These are phyloP conservation scores for Prunella strophiata DNA, from an alignment of 2,797 vertebrate genomes.

Conservation along the genomic window DNA sequence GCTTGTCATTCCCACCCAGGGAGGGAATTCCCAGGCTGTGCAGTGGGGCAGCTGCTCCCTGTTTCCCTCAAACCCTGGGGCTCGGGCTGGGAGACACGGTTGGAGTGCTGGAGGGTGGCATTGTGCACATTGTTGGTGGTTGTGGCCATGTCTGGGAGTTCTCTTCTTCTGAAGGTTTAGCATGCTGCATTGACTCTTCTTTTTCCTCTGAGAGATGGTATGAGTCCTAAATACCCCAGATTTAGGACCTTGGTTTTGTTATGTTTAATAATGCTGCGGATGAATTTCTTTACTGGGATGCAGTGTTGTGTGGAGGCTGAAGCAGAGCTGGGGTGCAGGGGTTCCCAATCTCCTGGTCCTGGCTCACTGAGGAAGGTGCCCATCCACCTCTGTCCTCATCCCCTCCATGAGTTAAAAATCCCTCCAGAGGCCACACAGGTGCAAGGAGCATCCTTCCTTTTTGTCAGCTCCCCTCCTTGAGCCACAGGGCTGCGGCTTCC, in stretches of 20 bases:
- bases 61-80: fast-evolving
- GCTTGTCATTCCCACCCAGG: background rate
- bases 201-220: background rate
- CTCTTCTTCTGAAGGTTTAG: background rate
- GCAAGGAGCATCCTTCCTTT: background rate
- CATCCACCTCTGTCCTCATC: background rate
- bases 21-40: background rate
- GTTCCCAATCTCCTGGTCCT: background rate
- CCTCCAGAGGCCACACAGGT: background rate
- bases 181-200: fast-evolving
- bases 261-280: fast-evolving
- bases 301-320: background rate
- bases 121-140: fast-evolving
- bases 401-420: background rate
- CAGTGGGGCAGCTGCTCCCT: background rate
- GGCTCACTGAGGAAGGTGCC: background rate
- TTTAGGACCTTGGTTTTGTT: background rate
- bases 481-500: fast-evolving
- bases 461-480: fast-evolving
- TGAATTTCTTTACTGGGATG: background rate
- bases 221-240: fast-evolving
- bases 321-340: fast-evolving
- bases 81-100: fast-evolving
- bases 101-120: background rate
- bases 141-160: background rate